Conservation (phyloP, 2,113 vertebrate species). For the Aythya baeri region DNA sequence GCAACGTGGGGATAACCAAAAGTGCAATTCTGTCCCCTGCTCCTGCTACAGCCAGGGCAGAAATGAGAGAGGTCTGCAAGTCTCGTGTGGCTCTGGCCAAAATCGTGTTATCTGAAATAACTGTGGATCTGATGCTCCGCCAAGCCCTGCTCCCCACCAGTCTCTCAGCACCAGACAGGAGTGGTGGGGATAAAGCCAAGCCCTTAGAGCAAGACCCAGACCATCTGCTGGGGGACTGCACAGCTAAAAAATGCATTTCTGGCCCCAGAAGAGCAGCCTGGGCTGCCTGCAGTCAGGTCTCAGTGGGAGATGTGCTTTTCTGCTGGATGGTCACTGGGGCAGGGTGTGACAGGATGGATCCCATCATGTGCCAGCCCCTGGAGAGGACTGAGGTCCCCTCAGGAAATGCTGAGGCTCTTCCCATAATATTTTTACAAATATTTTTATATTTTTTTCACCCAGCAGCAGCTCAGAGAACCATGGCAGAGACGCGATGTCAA, state of each 20-base stretch:
- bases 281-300: neutral
- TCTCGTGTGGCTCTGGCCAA: neutral
- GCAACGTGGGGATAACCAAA: rapidly evolving
- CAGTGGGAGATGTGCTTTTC: neutral
- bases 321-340: rapidly evolving
- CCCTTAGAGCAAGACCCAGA: neutral
- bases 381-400: neutral
- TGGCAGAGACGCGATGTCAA: rapidly evolving
- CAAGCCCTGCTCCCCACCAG: neutral
- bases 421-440: neutral
- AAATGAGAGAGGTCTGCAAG: constrained; percentile 24
- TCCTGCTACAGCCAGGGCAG: neutral
- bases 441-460: neutral
- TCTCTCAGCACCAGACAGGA: neutral
- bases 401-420: neutral
- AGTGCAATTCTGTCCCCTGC: neutral
- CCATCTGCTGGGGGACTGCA: neutral
- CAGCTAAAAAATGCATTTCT: neutral
- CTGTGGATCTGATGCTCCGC: neutral
- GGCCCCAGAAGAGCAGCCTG: neutral
- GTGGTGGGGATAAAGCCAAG: neutral
- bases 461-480: neutral
- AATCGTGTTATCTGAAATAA: neutral
- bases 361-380: neutral
- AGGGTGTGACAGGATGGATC: neutral